Conservation (phyloP, 2,113 vertebrate species). For the Bungarus multicinctus region DNA sequence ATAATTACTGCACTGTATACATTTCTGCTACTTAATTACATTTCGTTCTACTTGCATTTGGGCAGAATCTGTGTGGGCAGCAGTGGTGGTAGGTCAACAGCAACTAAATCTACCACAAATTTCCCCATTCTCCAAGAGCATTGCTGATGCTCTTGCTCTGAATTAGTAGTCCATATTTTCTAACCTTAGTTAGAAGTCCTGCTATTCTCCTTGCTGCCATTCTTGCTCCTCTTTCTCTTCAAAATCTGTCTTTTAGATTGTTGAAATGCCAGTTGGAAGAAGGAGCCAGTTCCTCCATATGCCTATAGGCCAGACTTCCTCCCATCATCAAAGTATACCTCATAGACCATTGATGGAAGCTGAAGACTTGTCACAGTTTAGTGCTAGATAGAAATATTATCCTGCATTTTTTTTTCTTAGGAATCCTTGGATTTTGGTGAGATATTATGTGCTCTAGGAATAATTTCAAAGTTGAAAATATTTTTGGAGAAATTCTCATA, state of each 20-base stretch:
- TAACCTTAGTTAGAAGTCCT: neutral
- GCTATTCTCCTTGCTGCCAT: neutral
- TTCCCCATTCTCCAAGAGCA: neutral
- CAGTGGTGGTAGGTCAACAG: neutral
- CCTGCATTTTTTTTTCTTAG: neutral
- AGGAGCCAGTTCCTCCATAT: neutral
- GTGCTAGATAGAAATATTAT: neutral
- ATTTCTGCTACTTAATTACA: neutral
- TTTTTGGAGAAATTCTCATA: neutral
- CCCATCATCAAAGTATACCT: neutral
- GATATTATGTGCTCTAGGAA: neutral
- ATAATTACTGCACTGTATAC: neutral
- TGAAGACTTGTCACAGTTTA: neutral
- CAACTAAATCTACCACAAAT: neutral
- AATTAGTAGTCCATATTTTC: neutral
- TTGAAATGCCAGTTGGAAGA: neutral
- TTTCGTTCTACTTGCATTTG: neutral
- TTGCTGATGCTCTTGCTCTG: neutral
- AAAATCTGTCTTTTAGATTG: neutral
- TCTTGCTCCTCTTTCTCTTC: neutral
- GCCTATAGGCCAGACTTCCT: neutral
- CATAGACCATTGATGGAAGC: neutral
- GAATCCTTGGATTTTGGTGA: neutral
- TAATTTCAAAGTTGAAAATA: neutral
- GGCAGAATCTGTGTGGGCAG: neutral